Evolutionary conservation across 1,140 invertebrate species (phyloP).

Genomic region (Plectrocnemia conspersa): DNA sequence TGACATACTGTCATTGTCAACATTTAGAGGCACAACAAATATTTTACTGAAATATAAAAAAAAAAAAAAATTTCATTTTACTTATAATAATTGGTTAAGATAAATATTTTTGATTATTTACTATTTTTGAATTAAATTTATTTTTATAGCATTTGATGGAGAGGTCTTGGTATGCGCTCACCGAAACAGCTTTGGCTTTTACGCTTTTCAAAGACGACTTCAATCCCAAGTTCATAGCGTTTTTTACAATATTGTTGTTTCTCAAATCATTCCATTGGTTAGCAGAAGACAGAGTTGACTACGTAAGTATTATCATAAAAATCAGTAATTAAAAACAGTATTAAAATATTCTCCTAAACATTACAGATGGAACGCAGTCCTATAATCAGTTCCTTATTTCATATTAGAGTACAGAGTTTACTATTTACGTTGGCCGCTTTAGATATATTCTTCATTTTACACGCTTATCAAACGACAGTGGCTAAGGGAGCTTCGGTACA

Average conservation of each 20-base stretch:
- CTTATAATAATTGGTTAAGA: neutral
- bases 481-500: conserved; percentile 95
- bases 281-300: conserved; percentile 97
- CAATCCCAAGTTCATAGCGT: conserved; percentile 95
- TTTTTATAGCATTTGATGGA: conserved; percentile 90
- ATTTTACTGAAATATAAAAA: no score
- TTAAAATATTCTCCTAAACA: neutral
- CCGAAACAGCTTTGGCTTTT: conserved; percentile 97
- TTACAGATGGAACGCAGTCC: conserved; percentile 96
- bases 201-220: conserved; percentile 99
- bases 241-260: conserved; percentile 95
- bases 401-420: conserved; percentile 85
- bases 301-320: conserved; percentile 67
- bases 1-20: no score
- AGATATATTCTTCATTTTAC: conserved; percentile 86
- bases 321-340: conserved; percentile 4
- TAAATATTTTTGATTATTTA: neutral
- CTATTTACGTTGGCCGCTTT: conserved; percentile 73
- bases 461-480: conserved; percentile 93
- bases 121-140: neutral
- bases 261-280: conserved; percentile 99
- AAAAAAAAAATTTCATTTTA: no score
- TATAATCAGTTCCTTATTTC: conserved; percentile 92
- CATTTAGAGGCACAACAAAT: no score
- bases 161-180: conserved; percentile 97